These are phyloP conservation scores for Varecia variegata DNA, from an alignment of 2,797 vertebrate genomes.

Conservation along the genomic window DNA sequence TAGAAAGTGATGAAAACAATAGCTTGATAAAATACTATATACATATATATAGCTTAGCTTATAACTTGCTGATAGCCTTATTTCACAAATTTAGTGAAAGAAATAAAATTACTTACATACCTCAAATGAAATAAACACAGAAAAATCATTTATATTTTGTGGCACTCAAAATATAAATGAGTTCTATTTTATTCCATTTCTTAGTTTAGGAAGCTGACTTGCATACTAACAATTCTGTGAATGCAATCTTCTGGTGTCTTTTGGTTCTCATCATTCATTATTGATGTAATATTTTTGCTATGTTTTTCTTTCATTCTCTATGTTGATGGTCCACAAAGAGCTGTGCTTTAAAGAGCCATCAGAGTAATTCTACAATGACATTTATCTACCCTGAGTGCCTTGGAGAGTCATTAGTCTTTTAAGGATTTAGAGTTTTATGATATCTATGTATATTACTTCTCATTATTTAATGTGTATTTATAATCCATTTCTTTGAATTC, in stretches of 20 bases:
- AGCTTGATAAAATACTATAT: slow-evolving; percentile 35
- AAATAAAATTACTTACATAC: slow-evolving; percentile 62
- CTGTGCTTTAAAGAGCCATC: not conserved
- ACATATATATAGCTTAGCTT: not conserved
- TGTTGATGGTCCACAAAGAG: slow-evolving; percentile 51
- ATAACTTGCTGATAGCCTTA: slow-evolving; percentile 51
- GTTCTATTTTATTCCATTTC: slow-evolving; percentile 51
- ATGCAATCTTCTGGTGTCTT: not conserved
- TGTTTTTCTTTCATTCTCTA: slow-evolving; percentile 58
- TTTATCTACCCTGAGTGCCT: slow-evolving; percentile 61
- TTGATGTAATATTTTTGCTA: slow-evolving; percentile 36
- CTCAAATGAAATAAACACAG: slow-evolving; percentile 59
- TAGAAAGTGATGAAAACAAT: slow-evolving; percentile 18
- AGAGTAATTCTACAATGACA: slow-evolving; percentile 42
- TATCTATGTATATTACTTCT: slow-evolving; percentile 52
- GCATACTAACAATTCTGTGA: slow-evolving; percentile 23
- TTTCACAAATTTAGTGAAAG: slow-evolving; percentile 56
- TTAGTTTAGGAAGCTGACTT: slow-evolving; percentile 44
- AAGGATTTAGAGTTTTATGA: not conserved
- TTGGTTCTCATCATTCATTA: slow-evolving; percentile 59
- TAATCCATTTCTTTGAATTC: slow-evolving; percentile 50
- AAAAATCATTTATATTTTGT: slow-evolving; percentile 57
- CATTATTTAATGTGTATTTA: slow-evolving; percentile 60
- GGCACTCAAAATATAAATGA: not conserved
- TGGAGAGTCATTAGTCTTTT: slow-evolving; percentile 52